phyloP scores from a whole-genome alignment of 2,113 vertebrate species.

The Pseudonaja textilis region DNA sequence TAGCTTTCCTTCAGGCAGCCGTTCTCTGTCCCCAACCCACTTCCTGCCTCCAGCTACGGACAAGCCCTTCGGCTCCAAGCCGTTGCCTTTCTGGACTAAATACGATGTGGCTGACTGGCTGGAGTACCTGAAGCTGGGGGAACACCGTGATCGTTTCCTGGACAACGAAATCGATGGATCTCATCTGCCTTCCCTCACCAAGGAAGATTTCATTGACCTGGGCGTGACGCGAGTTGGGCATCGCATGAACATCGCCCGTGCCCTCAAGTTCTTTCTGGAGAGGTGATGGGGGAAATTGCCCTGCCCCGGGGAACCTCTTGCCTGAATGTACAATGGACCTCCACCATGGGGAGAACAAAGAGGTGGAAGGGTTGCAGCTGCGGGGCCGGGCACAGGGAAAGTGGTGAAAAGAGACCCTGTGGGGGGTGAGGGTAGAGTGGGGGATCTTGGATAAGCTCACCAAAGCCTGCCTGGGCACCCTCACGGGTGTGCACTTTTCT shows the following conservation, averaged over 20 bases:
- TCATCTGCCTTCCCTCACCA: slow-evolving; percentile 89
- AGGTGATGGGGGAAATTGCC: slow-evolving; percentile 81
- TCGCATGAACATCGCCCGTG: slow-evolving; percentile 93
- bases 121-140: slow-evolving; percentile 85
- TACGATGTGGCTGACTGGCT: slow-evolving; percentile 94
- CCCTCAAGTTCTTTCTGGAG: slow-evolving; percentile 87
- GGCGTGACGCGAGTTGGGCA: slow-evolving; percentile 94
- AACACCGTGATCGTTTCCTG: slow-evolving; percentile 89
- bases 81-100: slow-evolving; percentile 92
- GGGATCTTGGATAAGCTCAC: slow-evolving; percentile 24
- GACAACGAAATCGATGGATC: slow-evolving; percentile 96
- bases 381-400: slow-evolving; percentile 20
- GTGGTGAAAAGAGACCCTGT: slow-evolving; percentile 12
- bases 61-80: slow-evolving; percentile 90
- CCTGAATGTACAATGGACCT: slow-evolving; percentile 33
- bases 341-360: slow-evolving; percentile 37
- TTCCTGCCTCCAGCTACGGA: slow-evolving; percentile 85
- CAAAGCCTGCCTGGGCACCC: slow-evolving; percentile 25
- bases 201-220: slow-evolving; percentile 92
- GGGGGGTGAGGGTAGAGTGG: slow-evolving; percentile 24
- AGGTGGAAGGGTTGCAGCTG: slow-evolving; percentile 27
- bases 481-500: slow-evolving; percentile 19
- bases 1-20: slow-evolving; percentile 75
- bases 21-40: slow-evolving; percentile 86
- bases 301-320: slow-evolving; percentile 9